These are phyloP conservation scores for Pipistrellus pygmaeus DNA, from an alignment of 2,797 vertebrate genomes.

Conservation along the genomic window DNA sequence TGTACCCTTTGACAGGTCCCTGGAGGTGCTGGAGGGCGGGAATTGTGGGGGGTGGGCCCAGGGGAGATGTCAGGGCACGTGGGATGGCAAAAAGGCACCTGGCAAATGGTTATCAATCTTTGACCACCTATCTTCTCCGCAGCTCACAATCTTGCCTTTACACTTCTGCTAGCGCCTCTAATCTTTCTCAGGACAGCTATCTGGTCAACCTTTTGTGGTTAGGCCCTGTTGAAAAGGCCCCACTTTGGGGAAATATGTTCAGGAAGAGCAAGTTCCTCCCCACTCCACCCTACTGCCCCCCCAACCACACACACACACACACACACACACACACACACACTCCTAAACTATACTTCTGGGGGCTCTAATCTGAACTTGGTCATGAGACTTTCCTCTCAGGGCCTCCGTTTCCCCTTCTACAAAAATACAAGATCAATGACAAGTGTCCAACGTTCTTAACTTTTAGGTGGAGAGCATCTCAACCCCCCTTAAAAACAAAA, in stretches of 20 bases:
- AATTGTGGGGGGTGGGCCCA: not conserved
- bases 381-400: not conserved
- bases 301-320: too few relatives aligned
- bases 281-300: too few relatives aligned
- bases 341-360: not conserved
- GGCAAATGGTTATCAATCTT: not conserved
- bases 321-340: too few relatives aligned
- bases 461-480: not conserved
- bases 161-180: not conserved
- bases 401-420: conserved; percentile 14
- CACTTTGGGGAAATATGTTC: not conserved
- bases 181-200: not conserved
- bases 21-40: not conserved
- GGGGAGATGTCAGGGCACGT: not conserved
- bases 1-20: not conserved
- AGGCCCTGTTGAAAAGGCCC: not conserved
- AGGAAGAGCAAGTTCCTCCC: not conserved
- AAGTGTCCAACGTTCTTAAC: not conserved
- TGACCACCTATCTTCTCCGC: not conserved
- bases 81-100: not conserved
- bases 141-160: not conserved
- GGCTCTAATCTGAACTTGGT: not conserved
- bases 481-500: not conserved
- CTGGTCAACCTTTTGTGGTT: not conserved
- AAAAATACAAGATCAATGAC: not conserved